phyloP scores from a whole-genome alignment of 2,113 vertebrate genomes.

The Ceyx margarethae region DNA sequence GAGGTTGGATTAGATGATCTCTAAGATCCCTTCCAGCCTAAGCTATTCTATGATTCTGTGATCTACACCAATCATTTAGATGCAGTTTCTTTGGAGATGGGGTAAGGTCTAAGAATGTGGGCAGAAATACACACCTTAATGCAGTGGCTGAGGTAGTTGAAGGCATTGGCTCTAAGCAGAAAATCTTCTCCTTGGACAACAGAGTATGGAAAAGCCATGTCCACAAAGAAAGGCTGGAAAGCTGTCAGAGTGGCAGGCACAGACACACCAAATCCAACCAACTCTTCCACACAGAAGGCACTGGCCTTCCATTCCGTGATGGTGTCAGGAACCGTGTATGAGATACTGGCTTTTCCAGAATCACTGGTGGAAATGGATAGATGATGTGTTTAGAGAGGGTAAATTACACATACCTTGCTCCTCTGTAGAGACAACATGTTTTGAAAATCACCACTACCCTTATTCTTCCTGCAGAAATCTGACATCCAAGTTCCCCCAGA shows the following conservation, averaged over 20 bases:
- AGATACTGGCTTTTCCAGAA: slow-evolving; percentile 40
- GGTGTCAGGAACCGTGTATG: slow-evolving; percentile 77
- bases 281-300: slow-evolving; percentile 80
- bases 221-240: slow-evolving; percentile 86
- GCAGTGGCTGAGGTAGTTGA: slow-evolving; percentile 63
- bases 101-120: background rate
- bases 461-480: background rate
- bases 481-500: background rate
- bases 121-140: slow-evolving; percentile 37
- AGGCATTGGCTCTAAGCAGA: slow-evolving; percentile 78
- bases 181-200: slow-evolving; percentile 80
- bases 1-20: too few species aligned
- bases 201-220: slow-evolving; percentile 82
- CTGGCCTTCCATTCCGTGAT: slow-evolving; percentile 85
- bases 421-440: background rate
- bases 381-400: background rate
- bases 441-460: background rate
- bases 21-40: too few species aligned
- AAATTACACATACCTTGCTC: background rate
- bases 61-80: background rate
- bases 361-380: slow-evolving; percentile 8
- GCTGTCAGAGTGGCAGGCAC: slow-evolving; percentile 60
- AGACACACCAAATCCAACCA: slow-evolving; percentile 80
- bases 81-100: background rate
- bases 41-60: too few species aligned